Base-by-base conservation (phyloP, 2,888 invertebrate species). In the Acanthosepion lycidas region DNA sequence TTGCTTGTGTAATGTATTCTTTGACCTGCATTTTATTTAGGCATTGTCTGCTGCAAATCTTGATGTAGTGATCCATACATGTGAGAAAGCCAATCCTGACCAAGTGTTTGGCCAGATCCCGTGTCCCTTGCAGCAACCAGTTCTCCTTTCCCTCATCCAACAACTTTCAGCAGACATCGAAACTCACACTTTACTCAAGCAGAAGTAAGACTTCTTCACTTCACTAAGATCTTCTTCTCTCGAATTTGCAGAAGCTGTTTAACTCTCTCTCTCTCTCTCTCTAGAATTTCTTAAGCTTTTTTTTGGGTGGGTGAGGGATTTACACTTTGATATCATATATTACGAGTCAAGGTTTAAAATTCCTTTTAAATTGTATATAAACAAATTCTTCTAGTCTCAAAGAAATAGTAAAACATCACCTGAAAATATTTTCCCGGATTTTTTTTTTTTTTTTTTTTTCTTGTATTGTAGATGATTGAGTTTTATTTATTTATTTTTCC, bases 131-230 rank as follows among this genome's bases (percentile, higher is more conserved):
- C 98, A 98, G 96, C 99, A 99, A 97, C 98, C 98, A 96, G 99
- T 99, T 95, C 98, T 99, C 95, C 98, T 99, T 94, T 99, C 99
- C 6, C 98, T 99, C 55, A 98, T 99, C 96, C 99, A 99, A 97
- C 99, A 99, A 97, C 98, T 99, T 48, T 98, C 99, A 42, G 98
- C 99, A 0, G 99, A 99, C 97, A 98, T 99, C 98, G 98, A 98
- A 95, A 98, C 98, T 95, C 98, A 99, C 96, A 99, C 99, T 26
- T 98, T 98, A 96, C 98, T 98, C 42, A 99, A 99, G 97, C 98
- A 98, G 96, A 98, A 98, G 98, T 99, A 97, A 97, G 97, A 96
- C 28, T 15, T 42, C 4, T 42, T 91, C 15, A 12, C 78, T 33
- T 15, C 78, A 0, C 28, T 59, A 15, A 49, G 15, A 92, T 51